Evolutionary conservation across 2,113 vertebrate species (phyloP).

Genomic region (Spea multiplicata): DNA sequence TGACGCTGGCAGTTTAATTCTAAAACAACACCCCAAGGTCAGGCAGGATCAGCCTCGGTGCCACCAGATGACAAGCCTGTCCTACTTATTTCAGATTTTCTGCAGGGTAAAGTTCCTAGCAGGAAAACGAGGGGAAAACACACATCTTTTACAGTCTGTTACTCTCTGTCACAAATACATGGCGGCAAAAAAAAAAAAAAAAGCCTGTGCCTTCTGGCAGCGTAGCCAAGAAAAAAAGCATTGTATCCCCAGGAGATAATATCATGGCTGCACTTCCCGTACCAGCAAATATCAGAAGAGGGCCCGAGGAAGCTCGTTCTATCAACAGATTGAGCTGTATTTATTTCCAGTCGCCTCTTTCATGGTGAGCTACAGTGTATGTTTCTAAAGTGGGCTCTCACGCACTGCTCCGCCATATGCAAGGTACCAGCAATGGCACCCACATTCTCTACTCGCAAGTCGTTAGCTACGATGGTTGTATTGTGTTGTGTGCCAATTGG

Average conservation of each 20-base stretch:
- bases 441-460: no score
- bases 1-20: slow-evolving; percentile 51
- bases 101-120: slow-evolving; percentile 45
- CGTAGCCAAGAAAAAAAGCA: slow-evolving; percentile 27
- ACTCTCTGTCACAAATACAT: slow-evolving; percentile 48
- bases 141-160: slow-evolving; percentile 43
- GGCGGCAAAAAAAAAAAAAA: slow-evolving; percentile 14
- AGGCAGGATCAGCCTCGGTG: slow-evolving; percentile 37
- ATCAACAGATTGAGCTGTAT: slow-evolving; percentile 40
- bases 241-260: slow-evolving; percentile 49
- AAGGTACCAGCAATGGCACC: no score
- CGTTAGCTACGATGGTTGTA: no score
- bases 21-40: slow-evolving; percentile 37
- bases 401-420: no score
- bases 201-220: slow-evolving; percentile 15
- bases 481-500: no score
- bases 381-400: no score
- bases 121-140: slow-evolving; percentile 41
- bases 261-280: slow-evolving; percentile 52
- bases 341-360: slow-evolving; percentile 35
- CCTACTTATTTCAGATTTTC: slow-evolving; percentile 51
- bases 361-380: slow-evolving; percentile 11
- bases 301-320: slow-evolving; percentile 20
- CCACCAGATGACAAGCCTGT: slow-evolving; percentile 34
- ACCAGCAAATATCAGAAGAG: slow-evolving; percentile 30